Conservation (phyloP, 2,113 vertebrate genomes). For the Laticauda laticaudata region DNA sequence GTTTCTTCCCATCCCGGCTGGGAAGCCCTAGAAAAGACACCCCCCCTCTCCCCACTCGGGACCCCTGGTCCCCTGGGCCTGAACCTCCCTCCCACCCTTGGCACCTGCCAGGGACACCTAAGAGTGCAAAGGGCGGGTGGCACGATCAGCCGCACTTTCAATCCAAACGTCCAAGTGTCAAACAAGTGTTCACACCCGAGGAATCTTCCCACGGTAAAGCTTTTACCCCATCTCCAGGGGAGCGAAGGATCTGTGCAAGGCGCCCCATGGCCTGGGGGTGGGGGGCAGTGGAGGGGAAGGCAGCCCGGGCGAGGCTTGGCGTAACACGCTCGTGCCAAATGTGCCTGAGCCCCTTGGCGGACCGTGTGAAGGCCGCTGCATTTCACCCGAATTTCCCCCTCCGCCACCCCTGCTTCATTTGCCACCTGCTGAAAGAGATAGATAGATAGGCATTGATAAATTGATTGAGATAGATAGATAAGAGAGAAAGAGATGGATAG, state of each 20-base stretch:
- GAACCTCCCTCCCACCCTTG: background rate
- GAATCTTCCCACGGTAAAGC: background rate
- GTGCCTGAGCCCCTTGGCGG: no score
- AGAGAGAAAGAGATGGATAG: no score
- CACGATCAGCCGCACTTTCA: background rate
- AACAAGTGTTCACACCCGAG: background rate
- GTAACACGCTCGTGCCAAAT: background rate
- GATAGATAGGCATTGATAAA: no score
- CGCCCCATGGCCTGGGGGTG: background rate
- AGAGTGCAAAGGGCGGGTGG: background rate
- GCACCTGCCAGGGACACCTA: background rate
- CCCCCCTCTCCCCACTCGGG: accelerated
- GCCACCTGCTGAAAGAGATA: background rate
- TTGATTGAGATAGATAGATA: no score
- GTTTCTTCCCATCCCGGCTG: background rate
- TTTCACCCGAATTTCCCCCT: background rate
- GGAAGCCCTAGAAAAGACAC: background rate
- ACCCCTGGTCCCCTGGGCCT: background rate
- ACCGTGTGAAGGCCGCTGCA: background rate
- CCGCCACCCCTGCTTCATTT: background rate
- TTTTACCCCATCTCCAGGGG: no score
- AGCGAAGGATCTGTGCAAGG: background rate
- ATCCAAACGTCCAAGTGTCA: background rate
- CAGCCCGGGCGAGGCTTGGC: no score
- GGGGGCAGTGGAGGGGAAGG: no score